Base-by-base conservation (phyloP, 2,797 vertebrate species). In the Chiloscyllium punctatum region DNA sequence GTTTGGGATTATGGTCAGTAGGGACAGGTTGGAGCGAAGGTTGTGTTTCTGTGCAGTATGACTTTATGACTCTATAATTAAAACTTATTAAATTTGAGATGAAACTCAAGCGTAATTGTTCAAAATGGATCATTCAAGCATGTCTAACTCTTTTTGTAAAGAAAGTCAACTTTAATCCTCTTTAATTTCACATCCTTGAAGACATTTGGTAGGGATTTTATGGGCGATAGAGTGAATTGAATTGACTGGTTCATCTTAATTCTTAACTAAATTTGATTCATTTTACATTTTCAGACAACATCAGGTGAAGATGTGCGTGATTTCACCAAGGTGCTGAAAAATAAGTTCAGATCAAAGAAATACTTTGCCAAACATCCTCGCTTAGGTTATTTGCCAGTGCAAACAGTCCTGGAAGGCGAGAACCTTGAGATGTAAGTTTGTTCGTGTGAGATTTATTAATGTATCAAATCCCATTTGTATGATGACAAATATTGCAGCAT, bases 251-350 rank as follows among this genome's bases (percentile, higher is more conserved):
- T 72, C 37, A 53, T 53, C 48, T 30, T 15, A 77, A 77, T 77
- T n/a, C 42, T 30, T 53, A 77, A 95, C 33, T 25, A 57, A 84
- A 84, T 84, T 84, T 30, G 2, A 0, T 95, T 74, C 95, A 66
- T 48, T 30, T 79, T 84, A 6, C 3, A 51, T 69, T 96, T 88
- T 11, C 91, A 99, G 99, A 99, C 99, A 9, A 99, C 99, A n/a
- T 99, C 99, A 27, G 99, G 99, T 2, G 99, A 99, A 97, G 99
- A 99, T 96, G 99, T 99, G 96, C 98, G 99, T 4, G 99, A 99
- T 97, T 99, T 99, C 97, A 99, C 99, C 0, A 99, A 99, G 97
- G 99, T 99, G 96, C 97, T 99, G 97, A 99, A 99, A 97, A 99
- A 99, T 97, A 99, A 99, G 96, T 99, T 99, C 97, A 97, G 99